Evolutionary conservation across 2,888 invertebrate genomes (phyloP), one percentile per base, ranked within the genome.

Genomic region (Microctonus aethiopoides): DNA sequence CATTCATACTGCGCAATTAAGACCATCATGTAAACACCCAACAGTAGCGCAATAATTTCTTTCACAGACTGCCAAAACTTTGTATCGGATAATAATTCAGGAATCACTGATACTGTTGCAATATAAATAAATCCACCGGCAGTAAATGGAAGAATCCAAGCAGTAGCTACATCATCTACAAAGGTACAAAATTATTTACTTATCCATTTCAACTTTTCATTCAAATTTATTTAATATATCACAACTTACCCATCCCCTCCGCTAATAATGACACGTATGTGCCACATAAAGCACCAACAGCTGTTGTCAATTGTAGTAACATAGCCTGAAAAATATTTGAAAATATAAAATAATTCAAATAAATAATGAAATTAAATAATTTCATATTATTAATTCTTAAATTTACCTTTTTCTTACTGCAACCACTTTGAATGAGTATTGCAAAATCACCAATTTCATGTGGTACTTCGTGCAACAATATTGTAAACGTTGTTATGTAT

Each of bases 371-470:
- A 63, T 54, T 59, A 67, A n/a, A n/a, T n/a, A n/a, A n/a, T n/a
- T n/a, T n/a, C n/a, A 64, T 29, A 34, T 61, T 34, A 10, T 52
- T 36, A 62, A 52, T n/a, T 26, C 16, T 60, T 57, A 41, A 57
- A 75, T 74, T 76, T 80, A 91, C 92, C 89, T 97, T 97, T 83
- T 89, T 92, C 78, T 95, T 92, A 9, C 94, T 94, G 84, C 97
- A 98, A 26, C 99, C 99, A 59, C 98, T 98, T 87, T 99, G 98
- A 68, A 99, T 93, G 67, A 99, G 91, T 86, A 99, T 99, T 13
- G 99, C 99, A 89, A 98, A 99, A 87, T 99, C 99, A 46, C 99
- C 99, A 84, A 99, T 98, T 89, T 99, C 99, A 89, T 99, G 99
- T 39, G 99, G 99, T 74, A 99, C 95, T 90, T 99, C 99, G 87